Base-by-base conservation (phyloP, 2,797 vertebrate species). In the Melanotaenia maccullochi region DNA sequence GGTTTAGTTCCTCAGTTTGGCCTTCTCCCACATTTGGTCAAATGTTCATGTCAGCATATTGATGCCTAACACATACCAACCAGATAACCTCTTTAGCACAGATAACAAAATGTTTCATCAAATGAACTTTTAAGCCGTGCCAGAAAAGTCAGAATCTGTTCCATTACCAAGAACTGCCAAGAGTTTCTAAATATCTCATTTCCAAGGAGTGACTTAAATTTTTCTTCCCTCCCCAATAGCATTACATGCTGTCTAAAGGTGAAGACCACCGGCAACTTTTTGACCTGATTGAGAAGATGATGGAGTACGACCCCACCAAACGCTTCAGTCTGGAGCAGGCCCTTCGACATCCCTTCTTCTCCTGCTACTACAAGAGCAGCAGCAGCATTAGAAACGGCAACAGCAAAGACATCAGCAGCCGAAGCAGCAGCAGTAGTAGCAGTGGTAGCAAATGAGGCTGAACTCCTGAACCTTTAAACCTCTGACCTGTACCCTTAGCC, bases 221-320 rank as follows among this genome's bases (percentile, higher is more conserved):
- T 72, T 5, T 73, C 12, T 13, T 0, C 1, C 51, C 3, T 22
- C 56, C 2, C 13, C 56, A 20, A 58, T 79, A 97, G 96, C 91
- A 95, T 83, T 96, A 96, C 68, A 95, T 96, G 93, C 58, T 81
- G 2, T 96, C 92, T n/a, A 94, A 94, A 1, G 73, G 93, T 35
- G 74, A 91, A 28, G 95, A 96, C 42, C 96, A 97, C 2, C 85
- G 89, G 59, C 90, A 93, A 71, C 93, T 97, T 18, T 98, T 96
- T 86, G 95, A 97, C 87, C 94, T 97, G 63, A 89, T 97, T 28
- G 80, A 94, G 81, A 96, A 94, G 86, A 95, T 97, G 96, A 60
- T 99, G 91, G 94, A 95, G 22, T 98, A 96, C 5, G 95, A 98
- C 55, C 94, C 95, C 35, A 60, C 89, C 0, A 93, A 94, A 85